Evolutionary conservation across 2,888 invertebrate genomes (phyloP).

Genomic region (Tetanocera ferruginea): DNA sequence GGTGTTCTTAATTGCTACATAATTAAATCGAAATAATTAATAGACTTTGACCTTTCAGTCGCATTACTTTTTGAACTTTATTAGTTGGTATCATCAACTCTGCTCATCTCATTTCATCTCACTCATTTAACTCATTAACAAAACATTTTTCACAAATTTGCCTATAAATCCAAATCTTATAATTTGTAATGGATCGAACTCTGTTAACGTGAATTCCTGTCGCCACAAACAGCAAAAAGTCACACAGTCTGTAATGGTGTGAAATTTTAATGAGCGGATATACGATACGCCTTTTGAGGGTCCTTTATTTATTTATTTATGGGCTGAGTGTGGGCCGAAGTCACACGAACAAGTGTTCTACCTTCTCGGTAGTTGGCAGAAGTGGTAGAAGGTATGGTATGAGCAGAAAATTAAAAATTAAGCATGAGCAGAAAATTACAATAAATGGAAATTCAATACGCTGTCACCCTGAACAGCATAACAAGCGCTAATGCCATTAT

Average conservation of each 20-base stretch:
- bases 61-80: not conserved
- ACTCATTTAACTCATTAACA: not conserved
- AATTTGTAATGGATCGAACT: conserved; percentile 9
- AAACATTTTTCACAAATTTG: not conserved
- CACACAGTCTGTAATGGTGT: conserved; percentile 39
- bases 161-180: not conserved
- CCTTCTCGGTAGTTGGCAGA: not conserved
- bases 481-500: conserved; percentile 48
- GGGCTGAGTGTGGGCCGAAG: not conserved
- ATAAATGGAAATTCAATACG: conserved; percentile 38
- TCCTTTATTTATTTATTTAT: not conserved
- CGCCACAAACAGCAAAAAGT: not conserved
- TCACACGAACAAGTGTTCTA: not conserved
- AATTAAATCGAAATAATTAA: not conserved
- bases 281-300: conserved; percentile 50
- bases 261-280: conserved; percentile 54
- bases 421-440: conserved; percentile 10
- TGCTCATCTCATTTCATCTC: not conserved
- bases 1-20: not conserved
- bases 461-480: conserved; percentile 42
- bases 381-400: not conserved
- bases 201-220: not conserved
- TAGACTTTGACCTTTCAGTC: not conserved
- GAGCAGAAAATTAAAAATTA: conserved; percentile 1
- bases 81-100: not conserved